Base-by-base conservation (phyloP, 1,140 invertebrate genomes). In the Lordiphosa collinella region DNA sequence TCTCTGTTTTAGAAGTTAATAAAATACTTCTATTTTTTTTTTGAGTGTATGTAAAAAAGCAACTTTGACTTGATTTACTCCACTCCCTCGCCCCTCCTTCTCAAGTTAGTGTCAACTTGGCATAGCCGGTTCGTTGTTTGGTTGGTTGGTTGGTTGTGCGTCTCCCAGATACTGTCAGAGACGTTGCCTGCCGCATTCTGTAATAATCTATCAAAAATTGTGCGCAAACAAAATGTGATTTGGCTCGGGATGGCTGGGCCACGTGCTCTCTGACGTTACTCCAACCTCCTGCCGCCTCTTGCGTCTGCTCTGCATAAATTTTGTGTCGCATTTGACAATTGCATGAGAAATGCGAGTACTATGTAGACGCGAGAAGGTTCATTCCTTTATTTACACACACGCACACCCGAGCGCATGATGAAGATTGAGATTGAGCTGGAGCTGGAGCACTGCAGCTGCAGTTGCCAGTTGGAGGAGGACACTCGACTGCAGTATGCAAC, bases 141-240 rank as follows among this genome's bases (percentile, higher is more conserved):
- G 64, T 64, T 66, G 52, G 53, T 18, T 29, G 25, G 25, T 56
- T 78, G 61, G 64, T 65, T 80, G 71, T 82, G 66, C 56, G 71
- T 58, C 71, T 82, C 43, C 35, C 38, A 80, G 76, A 82, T 80
- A 82, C 76, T 80, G 76, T 80, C 76, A 80, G 37, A 14, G 8
- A 16, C 13, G 22, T 11, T 36, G 22, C 31, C 25, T 75, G 76
- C 66, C 70, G 58, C 78, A 71, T 82, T 72, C 71, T 63, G 62
- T 82, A 80, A 80, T 80, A 80, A 80, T 80, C 76, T 80, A 82
- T 80, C 76, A 80, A 80, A 80, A 80, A 80, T 76, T 82, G 66
- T 80, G 52, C 63, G 76, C 76, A 80, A 80, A 80, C 76, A 80
- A 76, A 80, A 76, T 80, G 67, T 71, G 76, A 80, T 80, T 80